Base-by-base conservation (phyloP, 2,113 vertebrate genomes). In the Dicaeum eximium region DNA sequence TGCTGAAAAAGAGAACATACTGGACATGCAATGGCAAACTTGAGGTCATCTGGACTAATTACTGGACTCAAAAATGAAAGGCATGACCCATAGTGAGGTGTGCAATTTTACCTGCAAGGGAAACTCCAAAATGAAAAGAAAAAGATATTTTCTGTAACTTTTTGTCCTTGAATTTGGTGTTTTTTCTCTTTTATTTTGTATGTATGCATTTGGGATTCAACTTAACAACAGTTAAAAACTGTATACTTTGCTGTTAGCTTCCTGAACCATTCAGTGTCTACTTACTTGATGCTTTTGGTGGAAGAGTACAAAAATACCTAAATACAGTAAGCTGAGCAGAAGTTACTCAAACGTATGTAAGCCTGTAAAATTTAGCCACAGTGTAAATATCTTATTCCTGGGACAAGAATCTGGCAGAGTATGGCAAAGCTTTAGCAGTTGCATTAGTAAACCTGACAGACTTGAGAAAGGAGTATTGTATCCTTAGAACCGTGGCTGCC, bases 401-500 rank as follows among this genome's bases (percentile, higher is more conserved):
- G 84, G 92, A 73, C 88, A 85, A 90, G 92, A 89, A 93, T 37
- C 95, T 94, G 97, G 95, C 91, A 86, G 86, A 89, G 84, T 88
- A 88, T n/a, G 21, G 94, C 92, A 94, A 94, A 96, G 93, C 96
- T 95, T 97, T 86, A 89, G 74, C 81, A 78, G 92, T 95, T 83
- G 90, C 97, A 71, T 98, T 96, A 94, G 96, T 98, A 97, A 98
- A 98, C 92, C 97, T 97, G 97, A 98, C 98, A 98, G 97, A 97
- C 97, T 97, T 98, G 97, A 96, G 95, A 97, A 98, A 97, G 93
- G 97, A 97, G 92, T 96, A 97, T 95, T 97, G 93, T 97, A 97
- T 97, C 96, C 96, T 98, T 97, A 97, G 97, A 98, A 98, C 95
- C 45, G 56, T 94, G 96, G 92, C 98, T 98, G 98, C 98, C 98